Evolutionary conservation across 2,797 vertebrate species (phyloP), one percentile per base, ranked within the genome.

Genomic region (Mormyrops attenuatus): DNA sequence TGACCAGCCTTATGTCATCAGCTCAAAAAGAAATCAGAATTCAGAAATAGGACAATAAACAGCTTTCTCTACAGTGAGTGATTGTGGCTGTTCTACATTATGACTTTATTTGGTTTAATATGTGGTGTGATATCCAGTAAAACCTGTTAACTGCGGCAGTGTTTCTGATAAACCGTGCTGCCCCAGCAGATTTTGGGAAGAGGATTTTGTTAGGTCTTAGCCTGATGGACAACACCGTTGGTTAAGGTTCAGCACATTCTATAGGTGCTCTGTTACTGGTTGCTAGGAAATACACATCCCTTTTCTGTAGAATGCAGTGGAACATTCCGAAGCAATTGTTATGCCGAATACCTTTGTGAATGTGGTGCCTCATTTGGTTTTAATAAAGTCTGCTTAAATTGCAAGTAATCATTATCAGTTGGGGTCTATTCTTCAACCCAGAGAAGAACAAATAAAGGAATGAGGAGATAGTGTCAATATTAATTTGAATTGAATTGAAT

Each of bases 251-350:
- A 94, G 93, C 93, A 84, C 96, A 95, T 96, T 96, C 95, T 95
- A 95, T 55, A 77, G 93, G 92, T 92, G 92, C 89, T 92, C 26
- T 90, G 86, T n/a, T 93, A 88, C 89, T 30, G 89, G 95, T 96
- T 96, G 95, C 95, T 96, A 94, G 95, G 96, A 93, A 95, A 95
- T 95, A 93, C 94, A 94, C 94, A 93, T 95, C 93, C 90, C 91
- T 93, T 95, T 94, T 94, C 94, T 95, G 92, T 96, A 95, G 94
- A 96, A 95, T 92, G 88, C 93, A 91, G 91, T 93, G 94, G 94
- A 93, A 90, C 91, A 92, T 91, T 94, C 95, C 93, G 93, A 93
- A 88, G 92, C 66, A 82, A 87, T 87, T 93, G 93, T 94, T 94
- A 55, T 87, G n/a, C 93, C 91, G 26, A 63, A 87, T 77, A 57